These are phyloP conservation scores for Agriopis leucophaearia DNA, from an alignment of 2,888 invertebrate species.

Conservation along the genomic window DNA sequence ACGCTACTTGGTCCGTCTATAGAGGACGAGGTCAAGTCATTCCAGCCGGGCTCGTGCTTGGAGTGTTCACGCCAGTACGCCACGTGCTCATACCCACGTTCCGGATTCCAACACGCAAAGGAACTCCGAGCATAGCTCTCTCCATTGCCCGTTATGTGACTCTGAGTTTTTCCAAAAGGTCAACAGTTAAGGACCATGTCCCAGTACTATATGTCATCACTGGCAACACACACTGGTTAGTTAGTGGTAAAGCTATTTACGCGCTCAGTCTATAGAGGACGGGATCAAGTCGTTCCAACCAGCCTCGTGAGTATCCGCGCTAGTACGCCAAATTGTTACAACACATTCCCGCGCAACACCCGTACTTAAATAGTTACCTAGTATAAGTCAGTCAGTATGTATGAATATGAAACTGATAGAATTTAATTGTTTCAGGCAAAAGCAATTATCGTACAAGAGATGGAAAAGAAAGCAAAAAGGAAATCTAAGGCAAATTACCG, in stretches of 20 bases:
- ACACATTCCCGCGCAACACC: constrained; percentile 89
- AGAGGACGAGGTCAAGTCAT: constrained; percentile 57
- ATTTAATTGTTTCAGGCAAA: constrained; percentile 29
- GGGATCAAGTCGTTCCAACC: constrained; percentile 58
- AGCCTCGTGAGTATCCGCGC: constrained; percentile 90
- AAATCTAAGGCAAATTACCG: neutral
- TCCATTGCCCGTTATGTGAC: no score
- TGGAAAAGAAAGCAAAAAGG: constrained; percentile 24
- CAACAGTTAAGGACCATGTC: no score
- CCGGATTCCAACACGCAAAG: no score
- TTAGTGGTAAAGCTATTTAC: neutral
- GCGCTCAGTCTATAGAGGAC: constrained; percentile 54
- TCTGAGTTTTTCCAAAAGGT: no score
- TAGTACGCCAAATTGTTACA: constrained; percentile 94
- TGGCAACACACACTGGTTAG: constrained; percentile 81
- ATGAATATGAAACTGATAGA: neutral
- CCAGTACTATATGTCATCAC: no score
- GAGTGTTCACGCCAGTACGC: constrained; percentile 96
- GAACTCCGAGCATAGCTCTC: no score
- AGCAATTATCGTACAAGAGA: constrained; percentile 4
- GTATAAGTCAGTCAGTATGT: no score
- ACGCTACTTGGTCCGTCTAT: constrained; percentile 79
- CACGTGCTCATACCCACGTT: no score
- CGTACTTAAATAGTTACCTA: constrained; percentile 54
- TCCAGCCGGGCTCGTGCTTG: constrained; percentile 52